phyloP scores from a whole-genome alignment of 2,888 invertebrate genomes.

The Sesamia inferens region DNA sequence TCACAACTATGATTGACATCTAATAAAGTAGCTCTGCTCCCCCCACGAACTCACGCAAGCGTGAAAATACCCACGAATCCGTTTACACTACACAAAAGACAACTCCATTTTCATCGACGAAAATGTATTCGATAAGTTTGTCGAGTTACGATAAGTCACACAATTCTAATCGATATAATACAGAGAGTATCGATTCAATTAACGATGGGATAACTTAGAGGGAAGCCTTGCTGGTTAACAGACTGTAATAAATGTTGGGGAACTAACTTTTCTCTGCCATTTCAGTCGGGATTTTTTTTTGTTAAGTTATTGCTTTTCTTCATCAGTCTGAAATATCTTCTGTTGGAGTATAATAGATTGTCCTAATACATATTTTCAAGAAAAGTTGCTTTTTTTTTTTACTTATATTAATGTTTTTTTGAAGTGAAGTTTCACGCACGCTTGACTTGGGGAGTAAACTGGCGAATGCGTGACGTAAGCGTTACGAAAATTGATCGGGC shows the following conservation, averaged over 20 bases:
- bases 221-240: constrained; percentile 58
- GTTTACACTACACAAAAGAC: constrained; percentile 48
- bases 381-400: not conserved
- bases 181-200: constrained; percentile 57
- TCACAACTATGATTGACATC: constrained; percentile 48
- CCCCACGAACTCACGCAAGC: constrained; percentile 41
- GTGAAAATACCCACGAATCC: constrained; percentile 48
- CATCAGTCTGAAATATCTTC: constrained; percentile 17
- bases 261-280: constrained; percentile 48
- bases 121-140: constrained; percentile 48
- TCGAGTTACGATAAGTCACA: constrained; percentile 46
- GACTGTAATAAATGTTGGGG: constrained; percentile 57
- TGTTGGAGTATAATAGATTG: not conserved
- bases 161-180: constrained; percentile 53
- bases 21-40: constrained; percentile 50
- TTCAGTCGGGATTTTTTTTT: constrained; percentile 49
- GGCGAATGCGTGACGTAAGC: too few relatives aligned
- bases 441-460: too few relatives aligned
- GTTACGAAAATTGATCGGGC: too few relatives aligned
- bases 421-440: too few relatives aligned
- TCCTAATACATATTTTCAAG: not conserved
- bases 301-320: constrained; percentile 44
- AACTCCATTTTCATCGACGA: constrained; percentile 35
- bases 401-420: too few relatives aligned
- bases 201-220: constrained; percentile 51